A percentile compares a stretch with the other conserved stretches of the same genome.
Evolutionary conservation across 2,797 vertebrate genomes (phyloP).

Genomic region (Epinephelus malabaricus): DNA sequence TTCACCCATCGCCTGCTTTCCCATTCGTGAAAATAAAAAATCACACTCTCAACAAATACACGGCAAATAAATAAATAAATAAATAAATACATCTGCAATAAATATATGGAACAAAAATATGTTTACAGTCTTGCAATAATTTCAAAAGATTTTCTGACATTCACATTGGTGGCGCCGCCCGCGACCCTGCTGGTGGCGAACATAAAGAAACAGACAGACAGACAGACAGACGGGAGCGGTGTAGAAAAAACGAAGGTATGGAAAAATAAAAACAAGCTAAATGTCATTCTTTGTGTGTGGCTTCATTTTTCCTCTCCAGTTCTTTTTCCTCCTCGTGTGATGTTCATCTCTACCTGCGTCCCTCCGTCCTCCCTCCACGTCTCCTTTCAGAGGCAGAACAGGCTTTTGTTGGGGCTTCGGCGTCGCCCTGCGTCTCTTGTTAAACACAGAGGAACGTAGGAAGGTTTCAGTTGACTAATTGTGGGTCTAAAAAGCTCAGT

Average conservation of each 20-base stretch:
- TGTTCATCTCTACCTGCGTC: slow-evolving; percentile 13
- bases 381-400: slow-evolving; percentile 7
- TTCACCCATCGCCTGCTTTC: slow-evolving; percentile 8
- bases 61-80: slow-evolving; percentile 49
- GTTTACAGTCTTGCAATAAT: slow-evolving; percentile 45
- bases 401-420: slow-evolving; percentile 9
- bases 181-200: slow-evolving; percentile 58
- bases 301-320: slow-evolving; percentile 48
- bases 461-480: slow-evolving; percentile 21
- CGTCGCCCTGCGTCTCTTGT: slow-evolving; percentile 23
- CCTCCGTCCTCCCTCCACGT: background rate
- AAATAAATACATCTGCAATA: slow-evolving; percentile 67
- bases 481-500: slow-evolving; percentile 3
- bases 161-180: slow-evolving; percentile 64
- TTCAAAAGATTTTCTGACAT: slow-evolving; percentile 72
- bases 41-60: slow-evolving; percentile 32
- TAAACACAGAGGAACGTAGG: background rate
- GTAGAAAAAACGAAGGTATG: slow-evolving; percentile 3
- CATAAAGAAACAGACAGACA: slow-evolving; percentile 30
- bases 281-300: slow-evolving; percentile 67
- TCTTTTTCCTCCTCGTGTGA: slow-evolving; percentile 35
- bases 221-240: slow-evolving; percentile 19
- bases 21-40: slow-evolving; percentile 17
- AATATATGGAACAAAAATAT: slow-evolving; percentile 69
- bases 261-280: slow-evolving; percentile 25